Evolutionary conservation across 2,113 vertebrate species (phyloP).

Genomic region (Myodes glareolus): DNA sequence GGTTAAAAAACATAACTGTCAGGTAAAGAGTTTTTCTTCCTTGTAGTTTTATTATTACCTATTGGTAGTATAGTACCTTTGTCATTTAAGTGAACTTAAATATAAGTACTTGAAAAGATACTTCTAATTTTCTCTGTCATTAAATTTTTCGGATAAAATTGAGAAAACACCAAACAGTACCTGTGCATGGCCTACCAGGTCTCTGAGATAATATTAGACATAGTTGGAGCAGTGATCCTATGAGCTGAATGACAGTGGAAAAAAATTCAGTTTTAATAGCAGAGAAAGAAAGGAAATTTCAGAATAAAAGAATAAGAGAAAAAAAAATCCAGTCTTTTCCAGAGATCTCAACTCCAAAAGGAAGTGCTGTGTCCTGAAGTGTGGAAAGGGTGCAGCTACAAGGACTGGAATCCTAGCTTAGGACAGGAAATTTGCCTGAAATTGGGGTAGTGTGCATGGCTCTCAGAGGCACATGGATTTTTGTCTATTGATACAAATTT

Average conservation of each 20-base stretch:
- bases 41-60: not conserved
- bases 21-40: not conserved
- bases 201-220: not conserved
- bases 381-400: not conserved
- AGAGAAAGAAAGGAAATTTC: not conserved
- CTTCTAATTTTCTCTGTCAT: not conserved
- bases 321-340: not conserved
- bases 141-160: not conserved
- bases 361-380: not conserved
- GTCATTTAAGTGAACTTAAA: not conserved
- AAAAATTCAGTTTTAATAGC: not conserved
- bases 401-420: not conserved
- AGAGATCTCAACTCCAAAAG: not conserved
- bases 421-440: too few relatives aligned
- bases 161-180: not conserved
- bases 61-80: not conserved
- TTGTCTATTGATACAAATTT: too few relatives aligned
- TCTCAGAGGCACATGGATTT: too few relatives aligned
- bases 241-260: not conserved
- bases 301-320: not conserved
- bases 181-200: not conserved
- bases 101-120: not conserved
- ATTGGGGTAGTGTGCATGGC: too few relatives aligned
- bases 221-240: not conserved
- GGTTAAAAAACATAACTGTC: not conserved